Evolutionary conservation across 2,888 invertebrate genomes (phyloP).

Genomic region (Thereva nobilitata): DNA sequence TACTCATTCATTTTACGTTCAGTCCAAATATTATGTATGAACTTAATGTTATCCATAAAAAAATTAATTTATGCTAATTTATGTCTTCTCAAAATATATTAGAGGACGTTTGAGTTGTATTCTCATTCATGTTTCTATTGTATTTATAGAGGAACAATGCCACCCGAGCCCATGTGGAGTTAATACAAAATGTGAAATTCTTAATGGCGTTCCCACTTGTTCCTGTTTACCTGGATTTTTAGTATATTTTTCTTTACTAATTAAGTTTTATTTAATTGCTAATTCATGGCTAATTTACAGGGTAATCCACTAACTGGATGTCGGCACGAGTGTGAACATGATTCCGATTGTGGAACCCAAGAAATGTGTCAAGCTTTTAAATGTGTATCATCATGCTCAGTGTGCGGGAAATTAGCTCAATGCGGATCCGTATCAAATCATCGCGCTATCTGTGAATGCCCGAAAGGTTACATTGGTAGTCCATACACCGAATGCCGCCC

Average conservation of each 20-base stretch:
- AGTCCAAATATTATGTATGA: neutral
- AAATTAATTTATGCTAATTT: neutral
- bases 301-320: slow-evolving; percentile 80
- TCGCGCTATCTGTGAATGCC: slow-evolving; percentile 77
- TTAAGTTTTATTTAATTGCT: neutral
- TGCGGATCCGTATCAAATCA: slow-evolving; percentile 77
- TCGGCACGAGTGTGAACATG: slow-evolving; percentile 80
- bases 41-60: too few relatives aligned
- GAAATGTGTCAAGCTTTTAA: slow-evolving; percentile 75
- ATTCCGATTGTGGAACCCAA: slow-evolving; percentile 71
- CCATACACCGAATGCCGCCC: slow-evolving; percentile 76
- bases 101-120: neutral
- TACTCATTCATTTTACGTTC: neutral
- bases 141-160: slow-evolving; percentile 73
- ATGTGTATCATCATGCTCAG: slow-evolving; percentile 75
- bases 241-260: slow-evolving; percentile 50
- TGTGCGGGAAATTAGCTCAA: slow-evolving; percentile 78
- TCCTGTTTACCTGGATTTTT: slow-evolving; percentile 74
- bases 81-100: neutral
- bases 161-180: slow-evolving; percentile 80
- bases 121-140: neutral
- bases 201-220: slow-evolving; percentile 76
- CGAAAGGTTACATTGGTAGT: slow-evolving; percentile 80
- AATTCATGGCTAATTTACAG: slow-evolving; percentile 48
- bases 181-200: slow-evolving; percentile 80